Conservation (phyloP, 2,797 vertebrate genomes). For the Acestrorhynchus altus region DNA sequence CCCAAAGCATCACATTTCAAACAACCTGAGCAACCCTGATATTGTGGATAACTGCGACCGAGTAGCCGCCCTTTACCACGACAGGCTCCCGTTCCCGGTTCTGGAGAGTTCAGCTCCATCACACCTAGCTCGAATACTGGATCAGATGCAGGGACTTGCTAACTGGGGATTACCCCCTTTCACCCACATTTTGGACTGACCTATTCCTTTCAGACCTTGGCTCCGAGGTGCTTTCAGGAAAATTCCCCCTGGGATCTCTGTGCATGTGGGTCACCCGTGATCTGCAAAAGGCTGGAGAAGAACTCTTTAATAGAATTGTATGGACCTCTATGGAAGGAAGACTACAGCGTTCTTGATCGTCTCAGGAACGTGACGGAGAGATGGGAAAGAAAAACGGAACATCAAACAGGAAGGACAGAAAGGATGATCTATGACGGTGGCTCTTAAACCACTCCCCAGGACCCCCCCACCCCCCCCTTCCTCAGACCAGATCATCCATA, state of each 20-base stretch:
- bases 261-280: too few species aligned
- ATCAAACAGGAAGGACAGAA: neutral
- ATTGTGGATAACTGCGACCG: neutral
- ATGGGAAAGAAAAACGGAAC: neutral
- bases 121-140: too few species aligned
- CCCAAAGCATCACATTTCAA: neutral
- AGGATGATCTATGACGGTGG: too few species aligned
- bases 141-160: too few species aligned
- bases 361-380: neutral
- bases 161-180: neutral
- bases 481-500: too few species aligned
- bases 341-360: neutral
- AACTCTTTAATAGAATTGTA: neutral
- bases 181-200: too few species aligned
- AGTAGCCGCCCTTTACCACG: neutral
- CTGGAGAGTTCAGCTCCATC: too few species aligned
- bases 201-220: too few species aligned
- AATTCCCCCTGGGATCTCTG: neutral
- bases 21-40: neutral
- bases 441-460: too few species aligned
- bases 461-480: too few species aligned
- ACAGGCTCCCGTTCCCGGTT: too few species aligned
- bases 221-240: neutral
- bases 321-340: conserved; percentile 12
- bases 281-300: neutral